Base-by-base conservation (phyloP, 2,113 vertebrate species). In the Aythya baeri region DNA sequence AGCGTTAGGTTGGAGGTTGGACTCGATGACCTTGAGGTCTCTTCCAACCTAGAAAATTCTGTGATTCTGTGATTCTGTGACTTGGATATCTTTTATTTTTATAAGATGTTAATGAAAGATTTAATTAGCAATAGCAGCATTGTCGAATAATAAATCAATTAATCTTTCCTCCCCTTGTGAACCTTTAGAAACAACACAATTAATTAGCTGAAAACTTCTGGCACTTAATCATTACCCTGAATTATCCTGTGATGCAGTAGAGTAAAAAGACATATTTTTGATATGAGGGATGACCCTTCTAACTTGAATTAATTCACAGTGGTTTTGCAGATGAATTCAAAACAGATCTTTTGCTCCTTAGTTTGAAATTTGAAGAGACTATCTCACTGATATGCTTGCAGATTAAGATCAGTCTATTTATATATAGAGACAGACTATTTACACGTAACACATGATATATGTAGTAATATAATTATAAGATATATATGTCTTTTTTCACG, bases 131-230 rank as follows among this genome's bases (percentile, higher is more conserved):
- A 34, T 36, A 63, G 44, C 32, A 91, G 29, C 32, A 46, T 77
- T 93, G 84, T 91, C 92, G 29, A 59, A 71, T 54, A 80, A 85
- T 85, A 85, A 88, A 94, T 91, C 90, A 94, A 80, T 94, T 96
- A 94, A 91, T 93, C 58, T 72, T 62, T 87, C 54, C 31, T 91
- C 54, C 23, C 43, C 81, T 93, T 83, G 73, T 79, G 93, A 95
- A 80, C 46, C 52, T 85, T 87, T 66, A 36, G 49, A 89, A 86
- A 71, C 25, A 11, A 0, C 32, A 34, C 55, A 72, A 80, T 93
- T 93, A 95, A 95, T 93, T 88, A 94, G 83, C 49, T 80, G 50
- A 76, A 94, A 80, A 34, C 22, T 88, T 93, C 89, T 95, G 75
- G 91, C 52, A 43, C 44, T 87, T 89, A 83, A 36, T 94, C 49